phyloP scores from a whole-genome alignment of 1,140 invertebrate genomes.

The Ips typographus region DNA sequence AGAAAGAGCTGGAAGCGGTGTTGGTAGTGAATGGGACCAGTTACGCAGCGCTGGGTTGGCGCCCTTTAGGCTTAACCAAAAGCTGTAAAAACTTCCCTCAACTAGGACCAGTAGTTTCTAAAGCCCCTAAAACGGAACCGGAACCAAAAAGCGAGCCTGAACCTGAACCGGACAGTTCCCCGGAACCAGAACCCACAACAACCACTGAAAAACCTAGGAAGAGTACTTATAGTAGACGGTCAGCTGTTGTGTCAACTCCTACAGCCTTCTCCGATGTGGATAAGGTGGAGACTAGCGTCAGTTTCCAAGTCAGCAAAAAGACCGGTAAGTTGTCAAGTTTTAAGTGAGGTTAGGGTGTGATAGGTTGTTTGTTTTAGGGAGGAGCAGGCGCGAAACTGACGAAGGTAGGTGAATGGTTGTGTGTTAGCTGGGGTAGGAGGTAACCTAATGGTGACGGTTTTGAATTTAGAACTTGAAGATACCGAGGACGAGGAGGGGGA shows the following conservation, averaged over 20 bases:
- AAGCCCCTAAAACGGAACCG: constrained; percentile 5
- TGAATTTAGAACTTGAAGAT: constrained; percentile 46
- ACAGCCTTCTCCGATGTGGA: constrained; percentile 49
- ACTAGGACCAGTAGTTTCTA: constrained; percentile 50
- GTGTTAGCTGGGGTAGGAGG: neutral
- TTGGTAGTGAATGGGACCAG: constrained; percentile 80
- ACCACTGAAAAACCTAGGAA: constrained; percentile 45
- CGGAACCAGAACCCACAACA: constrained; percentile 46
- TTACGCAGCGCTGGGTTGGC: constrained; percentile 85
- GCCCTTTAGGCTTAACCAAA: constrained; percentile 70
- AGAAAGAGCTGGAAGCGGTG: constrained; percentile 81
- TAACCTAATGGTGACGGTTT: constrained; percentile 47
- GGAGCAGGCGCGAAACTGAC: neutral
- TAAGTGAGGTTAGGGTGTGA: no score
- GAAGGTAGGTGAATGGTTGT: neutral
- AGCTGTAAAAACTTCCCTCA: constrained; percentile 76
- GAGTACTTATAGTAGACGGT: constrained; percentile 53
- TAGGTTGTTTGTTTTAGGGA: neutral
- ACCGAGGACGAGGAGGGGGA: constrained; percentile 47
- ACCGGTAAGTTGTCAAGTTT: constrained; percentile 49
- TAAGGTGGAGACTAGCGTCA: constrained; percentile 61
- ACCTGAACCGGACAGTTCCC: constrained; percentile 47
- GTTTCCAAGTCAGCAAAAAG: constrained; percentile 60
- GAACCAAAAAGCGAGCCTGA: constrained; percentile 46
- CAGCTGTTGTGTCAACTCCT: constrained; percentile 44